Conservation (phyloP, 1,140 invertebrate genomes). For the Tachypleus tridentatus region DNA sequence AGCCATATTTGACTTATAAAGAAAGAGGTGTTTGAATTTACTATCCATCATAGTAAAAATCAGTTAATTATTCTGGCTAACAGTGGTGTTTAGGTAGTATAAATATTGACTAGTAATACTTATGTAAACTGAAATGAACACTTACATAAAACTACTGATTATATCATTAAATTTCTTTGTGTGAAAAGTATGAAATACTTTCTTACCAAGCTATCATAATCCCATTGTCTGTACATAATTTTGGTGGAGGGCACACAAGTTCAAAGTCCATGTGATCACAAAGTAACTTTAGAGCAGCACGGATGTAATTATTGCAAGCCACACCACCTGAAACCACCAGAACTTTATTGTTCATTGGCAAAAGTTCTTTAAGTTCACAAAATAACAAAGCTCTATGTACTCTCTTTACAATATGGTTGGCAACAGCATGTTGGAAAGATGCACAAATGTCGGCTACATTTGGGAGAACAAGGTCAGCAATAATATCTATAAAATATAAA, state of each 20-base stretch:
- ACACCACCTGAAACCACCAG: constrained; percentile 87
- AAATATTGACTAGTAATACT: too few species aligned
- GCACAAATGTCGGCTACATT: constrained; percentile 75
- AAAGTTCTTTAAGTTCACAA: constrained; percentile 12
- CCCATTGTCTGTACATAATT: constrained; percentile 92
- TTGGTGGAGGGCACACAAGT: constrained; percentile 60
- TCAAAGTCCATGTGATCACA: constrained; percentile 51
- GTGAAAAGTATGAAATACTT: too few species aligned
- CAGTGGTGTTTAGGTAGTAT: too few species aligned
- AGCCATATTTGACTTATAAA: too few species aligned
- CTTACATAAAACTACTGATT: too few species aligned
- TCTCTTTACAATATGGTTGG: constrained; percentile 64
- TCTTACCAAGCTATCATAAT: constrained; percentile 92
- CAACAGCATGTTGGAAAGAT: constrained; percentile 58
- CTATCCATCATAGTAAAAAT: too few species aligned
- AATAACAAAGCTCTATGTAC: constrained; percentile 68
- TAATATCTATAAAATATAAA: constrained; percentile 33
- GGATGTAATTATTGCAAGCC: constrained; percentile 79
- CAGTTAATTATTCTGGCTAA: too few species aligned
- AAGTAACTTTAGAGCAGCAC: constrained; percentile 49
- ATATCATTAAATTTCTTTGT: too few species aligned
- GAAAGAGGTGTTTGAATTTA: too few species aligned
- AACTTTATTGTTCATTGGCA: not conserved
- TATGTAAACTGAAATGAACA: too few species aligned
- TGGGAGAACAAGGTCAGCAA: constrained; percentile 56